A percentile compares a stretch with the other conserved stretches of the same genome.
Conservation (phyloP, 2,113 vertebrate species). For the Triplophysa dalaica region DNA sequence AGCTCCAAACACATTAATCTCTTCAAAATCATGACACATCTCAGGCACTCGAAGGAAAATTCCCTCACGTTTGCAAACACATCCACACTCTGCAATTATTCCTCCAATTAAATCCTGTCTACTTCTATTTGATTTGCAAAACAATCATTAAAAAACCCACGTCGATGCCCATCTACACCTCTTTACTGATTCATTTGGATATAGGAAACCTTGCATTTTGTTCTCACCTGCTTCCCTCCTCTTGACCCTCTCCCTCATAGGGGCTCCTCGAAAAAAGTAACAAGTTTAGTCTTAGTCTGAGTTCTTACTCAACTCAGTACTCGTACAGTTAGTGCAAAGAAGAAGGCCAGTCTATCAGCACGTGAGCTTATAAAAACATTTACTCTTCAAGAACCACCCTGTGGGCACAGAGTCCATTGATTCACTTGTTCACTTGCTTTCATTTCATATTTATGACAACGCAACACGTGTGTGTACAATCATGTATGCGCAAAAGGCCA, state of each 20-base stretch:
- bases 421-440: not conserved
- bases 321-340: constrained; percentile 21
- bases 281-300: constrained; percentile 71
- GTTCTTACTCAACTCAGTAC: not conserved
- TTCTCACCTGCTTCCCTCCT: constrained; percentile 93
- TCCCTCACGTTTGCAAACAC: constrained; percentile 40
- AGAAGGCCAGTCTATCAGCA: constrained; percentile 19
- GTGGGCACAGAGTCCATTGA: not conserved
- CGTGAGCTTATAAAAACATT: constrained; percentile 2
- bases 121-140: constrained; percentile 5
- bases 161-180: constrained; percentile 63
- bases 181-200: constrained; percentile 61
- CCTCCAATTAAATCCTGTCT: constrained; percentile 40
- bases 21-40: constrained; percentile 20
- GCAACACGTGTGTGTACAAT: not conserved
- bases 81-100: constrained; percentile 61
- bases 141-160: constrained; percentile 17
- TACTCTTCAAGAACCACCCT: not conserved
- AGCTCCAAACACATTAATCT: constrained; percentile 14
- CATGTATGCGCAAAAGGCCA: not conserved
- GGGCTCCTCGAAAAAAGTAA: constrained; percentile 89
- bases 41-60: constrained; percentile 20
- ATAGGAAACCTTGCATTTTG: constrained; percentile 60
- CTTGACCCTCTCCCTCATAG: constrained; percentile 91
- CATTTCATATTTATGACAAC: not conserved